Percentiles rank a stretch among this genome's conserved stretches.
Evolutionary conservation across 2,113 vertebrate genomes (phyloP).

Genomic region (Redunca redunca): DNA sequence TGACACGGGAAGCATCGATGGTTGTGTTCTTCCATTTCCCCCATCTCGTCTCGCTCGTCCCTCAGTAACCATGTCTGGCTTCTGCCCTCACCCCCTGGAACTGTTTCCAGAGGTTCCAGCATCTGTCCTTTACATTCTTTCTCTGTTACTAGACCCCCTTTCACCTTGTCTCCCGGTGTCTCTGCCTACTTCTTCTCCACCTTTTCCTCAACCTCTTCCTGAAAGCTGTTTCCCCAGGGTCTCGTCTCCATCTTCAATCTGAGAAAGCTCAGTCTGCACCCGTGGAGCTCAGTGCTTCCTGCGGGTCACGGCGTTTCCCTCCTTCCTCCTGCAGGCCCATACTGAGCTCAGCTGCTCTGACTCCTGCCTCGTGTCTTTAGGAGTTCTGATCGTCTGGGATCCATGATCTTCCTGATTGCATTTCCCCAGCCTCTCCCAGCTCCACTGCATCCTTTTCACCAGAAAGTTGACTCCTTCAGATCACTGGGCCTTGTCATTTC

Average conservation of each 20-base stretch:
- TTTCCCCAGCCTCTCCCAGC: neutral
- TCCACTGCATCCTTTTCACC: neutral
- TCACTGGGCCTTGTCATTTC: neutral
- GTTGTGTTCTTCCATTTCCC: neutral
- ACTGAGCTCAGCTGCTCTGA: neutral
- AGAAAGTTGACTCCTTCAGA: neutral
- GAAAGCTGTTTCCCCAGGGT: neutral
- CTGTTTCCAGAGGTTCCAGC: neutral
- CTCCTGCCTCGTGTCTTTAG: neutral
- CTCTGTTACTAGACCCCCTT: neutral
- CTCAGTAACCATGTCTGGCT: neutral
- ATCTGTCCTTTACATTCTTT: neutral
- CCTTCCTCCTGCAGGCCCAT: neutral
- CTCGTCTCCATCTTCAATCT: neutral
- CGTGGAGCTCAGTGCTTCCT: neutral
- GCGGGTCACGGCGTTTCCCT: neutral
- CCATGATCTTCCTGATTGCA: neutral
- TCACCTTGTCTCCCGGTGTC: neutral
- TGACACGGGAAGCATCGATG: neutral
- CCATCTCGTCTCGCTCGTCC: neutral
- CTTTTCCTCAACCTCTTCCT: neutral
- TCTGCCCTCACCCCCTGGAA: neutral
- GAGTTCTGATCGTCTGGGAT: neutral
- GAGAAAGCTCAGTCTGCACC: neutral
- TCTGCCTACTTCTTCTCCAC: neutral